A percentile compares a stretch with the other conserved stretches of the same genome.
phyloP scores from a whole-genome alignment of 1,140 invertebrate genomes.

The Hyphantria cunea region DNA sequence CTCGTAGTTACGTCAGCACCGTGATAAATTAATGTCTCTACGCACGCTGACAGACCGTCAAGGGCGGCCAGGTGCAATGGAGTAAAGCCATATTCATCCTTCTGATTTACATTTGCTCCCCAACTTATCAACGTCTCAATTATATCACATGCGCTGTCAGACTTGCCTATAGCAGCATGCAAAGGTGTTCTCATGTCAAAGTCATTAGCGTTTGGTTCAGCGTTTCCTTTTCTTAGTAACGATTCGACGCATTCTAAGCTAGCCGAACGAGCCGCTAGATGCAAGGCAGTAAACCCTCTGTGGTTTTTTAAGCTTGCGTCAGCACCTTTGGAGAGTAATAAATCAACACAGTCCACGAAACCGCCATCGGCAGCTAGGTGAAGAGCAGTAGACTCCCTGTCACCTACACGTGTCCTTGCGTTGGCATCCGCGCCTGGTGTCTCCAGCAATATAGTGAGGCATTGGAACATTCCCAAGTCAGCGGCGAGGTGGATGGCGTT shows the following conservation, averaged over 20 bases:
- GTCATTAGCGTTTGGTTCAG: constrained; percentile 89
- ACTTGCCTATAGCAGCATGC: constrained; percentile 90
- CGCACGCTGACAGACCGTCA: constrained; percentile 91
- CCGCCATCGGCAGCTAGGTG: constrained; percentile 92
- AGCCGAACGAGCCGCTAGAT: constrained; percentile 89
- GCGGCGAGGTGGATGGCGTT: constrained; percentile 90
- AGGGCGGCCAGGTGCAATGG: constrained; percentile 93
- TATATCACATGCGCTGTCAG: constrained; percentile 88
- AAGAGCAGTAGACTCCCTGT: constrained; percentile 88
- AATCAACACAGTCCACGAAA: constrained; percentile 87
- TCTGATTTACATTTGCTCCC: constrained; percentile 91
- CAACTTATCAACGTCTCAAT: constrained; percentile 88
- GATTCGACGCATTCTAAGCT: constrained; percentile 90
- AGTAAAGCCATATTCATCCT: constrained; percentile 94
- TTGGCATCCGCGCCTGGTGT: constrained; percentile 84
- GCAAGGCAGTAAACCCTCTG: constrained; percentile 89
- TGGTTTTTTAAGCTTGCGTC: constrained; percentile 87
- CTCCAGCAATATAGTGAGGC: constrained; percentile 86
- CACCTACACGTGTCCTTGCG: constrained; percentile 84
- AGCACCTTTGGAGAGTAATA: constrained; percentile 88
- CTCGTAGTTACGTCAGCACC: constrained; percentile 92
- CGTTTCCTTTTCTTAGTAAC: constrained; percentile 86
- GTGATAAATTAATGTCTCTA: constrained; percentile 90
- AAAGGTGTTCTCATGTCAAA: constrained; percentile 89
- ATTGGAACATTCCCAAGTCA: constrained; percentile 87